Base-by-base conservation (phyloP, 2,797 vertebrate genomes). In the Premnoplex brunnescens region DNA sequence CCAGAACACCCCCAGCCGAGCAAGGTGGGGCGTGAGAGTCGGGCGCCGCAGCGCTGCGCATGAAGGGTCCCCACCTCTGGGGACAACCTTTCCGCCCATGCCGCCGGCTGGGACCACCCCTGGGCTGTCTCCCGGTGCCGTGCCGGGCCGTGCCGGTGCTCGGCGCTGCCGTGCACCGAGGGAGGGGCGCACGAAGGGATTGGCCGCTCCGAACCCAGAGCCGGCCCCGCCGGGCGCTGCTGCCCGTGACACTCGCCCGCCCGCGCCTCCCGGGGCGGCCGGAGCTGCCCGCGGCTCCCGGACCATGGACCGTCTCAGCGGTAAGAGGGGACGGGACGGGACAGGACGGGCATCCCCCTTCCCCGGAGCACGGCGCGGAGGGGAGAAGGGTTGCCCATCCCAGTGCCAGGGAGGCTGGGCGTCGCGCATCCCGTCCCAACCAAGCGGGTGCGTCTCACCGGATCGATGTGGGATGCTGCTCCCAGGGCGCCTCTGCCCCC, bases 221-320 rank as follows among this genome's bases (percentile, higher is more conserved):
- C 95, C 96, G 48, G 95, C 88, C 92, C 93, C 82, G 32, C 39
- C 74, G 78, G 91, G 94, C 86, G 39, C 44, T 46, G 46, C 91
- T 55, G 6, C 71, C 56, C 51, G 17, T 3, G 44, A 28, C 74
- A 89, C 24, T 91, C 68, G n/a, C 48, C 60, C 52, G 39, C 28
- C 75, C 63, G 85, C 82, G 37, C 58, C 88, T 75, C 22, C 51
- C 60, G 85, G 75, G 67, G 56, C 44, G 90, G 78, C 71, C 36
- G 56, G 83, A 34, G 67, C 80, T 44, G n/a, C 74, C 36, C 14
- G 71, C 26, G 93, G 59, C 92, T 89, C 39, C 90, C 44, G 5
- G 4, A 52, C 36, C 94, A 97, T 97, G 97, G 97, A 97, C 75
- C 79, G 95, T 9, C 97, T 96, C 58, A 96, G 96, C 85, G 97